Base-by-base conservation (phyloP, 2,888 invertebrate genomes). In the Cantharis rufa region DNA sequence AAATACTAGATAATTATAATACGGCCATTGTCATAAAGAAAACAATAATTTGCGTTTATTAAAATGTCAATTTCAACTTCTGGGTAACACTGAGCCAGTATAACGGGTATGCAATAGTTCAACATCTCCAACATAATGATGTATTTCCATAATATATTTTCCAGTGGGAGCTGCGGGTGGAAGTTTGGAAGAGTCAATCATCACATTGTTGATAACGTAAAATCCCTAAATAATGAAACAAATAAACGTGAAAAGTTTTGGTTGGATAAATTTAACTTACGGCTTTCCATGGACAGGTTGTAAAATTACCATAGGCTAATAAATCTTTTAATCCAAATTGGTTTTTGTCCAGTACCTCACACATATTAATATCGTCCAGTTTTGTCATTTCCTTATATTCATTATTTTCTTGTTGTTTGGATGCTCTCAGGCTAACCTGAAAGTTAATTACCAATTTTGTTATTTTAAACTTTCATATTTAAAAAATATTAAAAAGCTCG, bases 261-360 rank as follows among this genome's bases (percentile, higher is more conserved):
- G 27, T 10, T n/a, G 28, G 13, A 48, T 69, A 68, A 15, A 24
- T 15, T 15, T 16, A 10, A 69, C 32, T 77, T 72, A 77, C 79
- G 62, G 68, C 48, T 72, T 79, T 79, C 79, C 76, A 77, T 18
- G 79, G 79, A 21, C 79, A 79, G 9, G 21, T 66, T 10, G 79
- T 79, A 18, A 79, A 74, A 28, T 79, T 79, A 18, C 77, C 77
- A 63, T 75, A 69, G n/a, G 70, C 64, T 10, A 79, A 15, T 15
- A 77, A 64, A 61, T 79, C 77, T 61, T 77, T 79, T 28, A 79
- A 27, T 2, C 79, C 79, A 69, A 79, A 75, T 62, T 70, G 69
- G 24, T 79, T 77, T 21, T 24, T 72, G 15, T 72, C 68, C 3
- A 79, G 18, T 18, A 79, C 11, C 7, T 79, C 77, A 16, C 79